Percentiles rank a stretch among this genome's conserved stretches.
Evolutionary conservation across 2,797 vertebrate species (phyloP).

Genomic region (Sus cebifrons): DNA sequence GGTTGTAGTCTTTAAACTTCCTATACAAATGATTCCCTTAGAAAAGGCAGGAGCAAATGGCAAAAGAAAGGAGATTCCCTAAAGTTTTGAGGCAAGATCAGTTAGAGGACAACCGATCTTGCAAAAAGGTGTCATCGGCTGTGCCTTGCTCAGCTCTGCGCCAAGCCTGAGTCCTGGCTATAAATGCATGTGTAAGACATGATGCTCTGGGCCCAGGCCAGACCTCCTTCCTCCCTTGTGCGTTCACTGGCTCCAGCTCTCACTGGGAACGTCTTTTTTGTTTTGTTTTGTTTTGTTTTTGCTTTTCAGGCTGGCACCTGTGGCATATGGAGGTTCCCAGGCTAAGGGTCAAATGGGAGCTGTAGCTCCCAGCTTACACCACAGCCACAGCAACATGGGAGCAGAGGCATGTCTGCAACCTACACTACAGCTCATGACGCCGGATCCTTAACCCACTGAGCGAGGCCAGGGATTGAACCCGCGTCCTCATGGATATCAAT

Average conservation of each 20-base stretch:
- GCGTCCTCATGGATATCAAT: too few relatives aligned
- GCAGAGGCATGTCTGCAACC: too few relatives aligned
- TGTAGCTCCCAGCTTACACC: too few relatives aligned
- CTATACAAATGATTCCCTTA: background rate
- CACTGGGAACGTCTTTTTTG: background rate
- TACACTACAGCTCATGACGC: too few relatives aligned
- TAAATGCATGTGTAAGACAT: background rate
- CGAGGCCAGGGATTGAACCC: too few relatives aligned
- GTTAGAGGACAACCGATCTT: background rate
- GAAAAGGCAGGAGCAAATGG: background rate
- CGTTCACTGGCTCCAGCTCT: background rate
- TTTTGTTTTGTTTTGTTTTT: too few relatives aligned
- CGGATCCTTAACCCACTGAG: too few relatives aligned
- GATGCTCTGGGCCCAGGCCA: background rate
- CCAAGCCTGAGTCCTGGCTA: background rate
- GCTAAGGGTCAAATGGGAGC: too few relatives aligned
- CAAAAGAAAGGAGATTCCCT: background rate
- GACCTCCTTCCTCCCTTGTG: background rate
- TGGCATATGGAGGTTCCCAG: too few relatives aligned
- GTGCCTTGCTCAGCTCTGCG: background rate
- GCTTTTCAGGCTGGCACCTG: too few relatives aligned
- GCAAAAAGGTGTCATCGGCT: background rate
- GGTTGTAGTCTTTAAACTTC: background rate
- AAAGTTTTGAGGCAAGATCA: background rate
- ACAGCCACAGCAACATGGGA: too few relatives aligned